A percentile compares a stretch with the other conserved stretches of the same genome.
These are phyloP conservation scores for Vesta saturnalis DNA, from an alignment of 2,888 invertebrate genomes.

Conservation along the genomic window DNA sequence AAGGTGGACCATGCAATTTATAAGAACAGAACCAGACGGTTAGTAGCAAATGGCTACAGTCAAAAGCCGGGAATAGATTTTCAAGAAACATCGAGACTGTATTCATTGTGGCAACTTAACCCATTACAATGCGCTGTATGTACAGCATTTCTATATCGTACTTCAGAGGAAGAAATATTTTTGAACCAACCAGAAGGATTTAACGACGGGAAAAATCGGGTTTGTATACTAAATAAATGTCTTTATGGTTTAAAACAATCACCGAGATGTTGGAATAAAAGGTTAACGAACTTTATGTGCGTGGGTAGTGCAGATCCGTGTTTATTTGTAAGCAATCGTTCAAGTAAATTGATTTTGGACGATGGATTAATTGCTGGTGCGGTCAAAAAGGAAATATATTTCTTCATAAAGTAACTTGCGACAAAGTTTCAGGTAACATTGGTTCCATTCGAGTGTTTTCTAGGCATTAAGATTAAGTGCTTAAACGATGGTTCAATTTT, in stretches of 20 bases:
- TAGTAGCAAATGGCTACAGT: conserved; percentile 14
- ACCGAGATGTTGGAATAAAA: conserved; percentile 5
- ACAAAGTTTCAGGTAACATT: too few relatives aligned
- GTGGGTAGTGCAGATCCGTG: too few relatives aligned
- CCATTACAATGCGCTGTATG: conserved; percentile 49
- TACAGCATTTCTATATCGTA: conserved; percentile 45
- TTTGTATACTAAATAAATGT: conserved; percentile 9
- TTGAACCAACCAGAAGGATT: conserved; percentile 42
- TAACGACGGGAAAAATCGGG: conserved; percentile 16
- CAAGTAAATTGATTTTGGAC: too few relatives aligned
- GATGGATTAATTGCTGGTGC: too few relatives aligned
- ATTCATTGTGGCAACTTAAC: too few relatives aligned
- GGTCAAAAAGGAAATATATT: too few relatives aligned
- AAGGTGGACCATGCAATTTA: conserved; percentile 49
- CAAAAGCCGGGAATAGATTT: neutral
- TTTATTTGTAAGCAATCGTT: too few relatives aligned
- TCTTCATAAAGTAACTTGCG: too few relatives aligned
- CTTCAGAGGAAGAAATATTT: conserved; percentile 36
- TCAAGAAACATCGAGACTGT: conserved; percentile 41
- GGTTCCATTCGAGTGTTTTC: too few relatives aligned
- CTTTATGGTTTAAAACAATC: neutral
- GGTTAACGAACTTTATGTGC: too few relatives aligned
- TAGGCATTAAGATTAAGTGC: too few relatives aligned
- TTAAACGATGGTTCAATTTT: too few relatives aligned
- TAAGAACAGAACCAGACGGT: conserved; percentile 46